Percentiles rank a stretch among this genome's conserved stretches.
Evolutionary conservation across 2,113 vertebrate species (phyloP).

Genomic region (Suricata suricatta): DNA sequence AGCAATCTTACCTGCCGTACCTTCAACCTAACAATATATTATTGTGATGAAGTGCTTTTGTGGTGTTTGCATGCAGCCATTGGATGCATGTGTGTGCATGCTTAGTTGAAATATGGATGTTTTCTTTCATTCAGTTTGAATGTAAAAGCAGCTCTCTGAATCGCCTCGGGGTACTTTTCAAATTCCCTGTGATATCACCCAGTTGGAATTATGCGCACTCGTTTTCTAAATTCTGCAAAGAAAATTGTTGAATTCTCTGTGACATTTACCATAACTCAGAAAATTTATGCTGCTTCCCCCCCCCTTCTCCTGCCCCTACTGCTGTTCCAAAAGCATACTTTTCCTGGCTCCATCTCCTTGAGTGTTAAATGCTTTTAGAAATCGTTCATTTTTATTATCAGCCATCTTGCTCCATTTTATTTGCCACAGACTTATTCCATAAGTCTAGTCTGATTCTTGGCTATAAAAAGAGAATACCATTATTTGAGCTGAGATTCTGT

Average conservation of each 20-base stretch:
- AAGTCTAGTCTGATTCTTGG: slow-evolving; percentile 52
- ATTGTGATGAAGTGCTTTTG: slow-evolving; percentile 57
- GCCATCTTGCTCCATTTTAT: slow-evolving; percentile 65
- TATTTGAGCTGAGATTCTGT: background rate
- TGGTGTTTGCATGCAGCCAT: background rate
- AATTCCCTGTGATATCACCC: slow-evolving; percentile 56
- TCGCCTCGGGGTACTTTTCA: slow-evolving; percentile 51
- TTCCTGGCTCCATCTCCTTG: slow-evolving; percentile 21
- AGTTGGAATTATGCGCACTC: slow-evolving; percentile 57
- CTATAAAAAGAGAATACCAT: slow-evolving; percentile 51
- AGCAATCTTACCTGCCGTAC: background rate
- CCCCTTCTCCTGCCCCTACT: background rate
- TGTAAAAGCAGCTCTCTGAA: slow-evolving; percentile 54
- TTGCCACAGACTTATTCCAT: slow-evolving; percentile 47
- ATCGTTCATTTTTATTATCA: slow-evolving; percentile 51
- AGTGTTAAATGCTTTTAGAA: slow-evolving; percentile 70
- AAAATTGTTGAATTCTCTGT: slow-evolving; percentile 72
- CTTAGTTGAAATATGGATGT: slow-evolving; percentile 60
- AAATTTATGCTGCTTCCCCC: slow-evolving; percentile 27
- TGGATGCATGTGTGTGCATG: background rate
- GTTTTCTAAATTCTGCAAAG: slow-evolving; percentile 75
- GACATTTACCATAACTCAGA: slow-evolving; percentile 67
- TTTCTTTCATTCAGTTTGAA: slow-evolving; percentile 67
- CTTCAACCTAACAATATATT: slow-evolving; percentile 28
- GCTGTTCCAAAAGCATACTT: slow-evolving; percentile 60